A percentile compares a stretch with the other conserved stretches of the same genome.
Conservation (phyloP, 2,797 vertebrate species). For the Lithobates pipiens region DNA sequence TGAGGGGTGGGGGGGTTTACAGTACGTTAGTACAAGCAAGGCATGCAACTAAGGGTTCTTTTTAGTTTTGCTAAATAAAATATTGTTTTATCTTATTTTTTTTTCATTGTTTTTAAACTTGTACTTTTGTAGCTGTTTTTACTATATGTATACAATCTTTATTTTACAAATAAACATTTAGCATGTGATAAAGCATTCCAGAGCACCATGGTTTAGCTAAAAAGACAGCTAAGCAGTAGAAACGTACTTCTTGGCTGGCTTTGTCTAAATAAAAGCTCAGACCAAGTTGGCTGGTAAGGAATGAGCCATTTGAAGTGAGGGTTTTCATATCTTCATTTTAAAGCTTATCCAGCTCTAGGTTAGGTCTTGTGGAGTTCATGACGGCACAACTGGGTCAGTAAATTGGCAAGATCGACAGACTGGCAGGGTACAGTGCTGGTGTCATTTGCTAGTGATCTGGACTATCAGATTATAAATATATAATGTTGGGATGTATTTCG, state of each 20-base stretch:
- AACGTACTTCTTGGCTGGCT: not conserved
- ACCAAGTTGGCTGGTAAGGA: too few relatives aligned
- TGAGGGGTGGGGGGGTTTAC: too few relatives aligned
- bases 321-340: not conserved
- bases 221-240: not conserved
- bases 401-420: slow-evolving; percentile 29
- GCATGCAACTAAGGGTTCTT: too few relatives aligned
- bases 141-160: too few relatives aligned
- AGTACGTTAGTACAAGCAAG: not conserved
- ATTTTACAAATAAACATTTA: too few relatives aligned
- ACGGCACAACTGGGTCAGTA: slow-evolving; percentile 54
- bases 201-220: not conserved
- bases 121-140: not conserved
- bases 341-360: not conserved
- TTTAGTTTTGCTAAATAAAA: too few relatives aligned
- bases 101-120: not conserved
- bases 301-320: not conserved
- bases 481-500: slow-evolving; percentile 55
- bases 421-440: slow-evolving; percentile 29
- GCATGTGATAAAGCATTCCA: too few relatives aligned
- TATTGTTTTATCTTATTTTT: too few relatives aligned
- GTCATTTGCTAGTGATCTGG: slow-evolving; percentile 47
- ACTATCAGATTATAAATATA: slow-evolving; percentile 59
- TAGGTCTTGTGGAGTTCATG: slow-evolving; percentile 48
- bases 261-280: not conserved